Evolutionary conservation across 2,888 invertebrate species (phyloP).

Genomic region (Apotomis betuletana): DNA sequence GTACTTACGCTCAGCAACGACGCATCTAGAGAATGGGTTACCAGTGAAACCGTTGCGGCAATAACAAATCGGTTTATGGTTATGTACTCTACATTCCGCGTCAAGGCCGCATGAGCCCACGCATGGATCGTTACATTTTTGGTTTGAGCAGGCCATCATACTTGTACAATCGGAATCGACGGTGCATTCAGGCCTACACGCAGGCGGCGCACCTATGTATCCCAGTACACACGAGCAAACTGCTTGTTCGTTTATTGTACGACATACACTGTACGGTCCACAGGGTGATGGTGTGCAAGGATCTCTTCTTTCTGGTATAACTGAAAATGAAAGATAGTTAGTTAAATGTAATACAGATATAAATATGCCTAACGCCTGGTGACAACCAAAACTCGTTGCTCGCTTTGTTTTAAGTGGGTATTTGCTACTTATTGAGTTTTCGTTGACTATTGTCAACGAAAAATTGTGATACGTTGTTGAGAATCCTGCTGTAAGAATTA

Average conservation of each 20-base stretch:
- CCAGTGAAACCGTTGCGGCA: slow-evolving; percentile 89
- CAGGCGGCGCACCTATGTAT: slow-evolving; percentile 88
- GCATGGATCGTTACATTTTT: slow-evolving; percentile 92
- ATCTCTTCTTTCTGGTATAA: slow-evolving; percentile 59
- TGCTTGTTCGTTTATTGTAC: slow-evolving; percentile 80
- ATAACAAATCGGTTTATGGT: slow-evolving; percentile 93
- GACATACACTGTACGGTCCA: slow-evolving; percentile 90
- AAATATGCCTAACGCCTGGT: too few relatives aligned
- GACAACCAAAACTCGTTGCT: too few relatives aligned
- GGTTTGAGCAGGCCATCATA: slow-evolving; percentile 89
- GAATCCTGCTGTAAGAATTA: too few relatives aligned
- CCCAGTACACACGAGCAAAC: slow-evolving; percentile 90
- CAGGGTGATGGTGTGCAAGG: slow-evolving; percentile 90
- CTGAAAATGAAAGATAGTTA: slow-evolving; percentile 51
- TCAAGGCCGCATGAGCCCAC: slow-evolving; percentile 90
- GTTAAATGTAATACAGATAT: too few relatives aligned
- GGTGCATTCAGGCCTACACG: slow-evolving; percentile 92
- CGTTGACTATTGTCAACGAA: too few relatives aligned
- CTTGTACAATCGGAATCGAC: slow-evolving; percentile 91
- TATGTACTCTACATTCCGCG: slow-evolving; percentile 90
- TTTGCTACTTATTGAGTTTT: too few relatives aligned
- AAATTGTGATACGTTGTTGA: too few relatives aligned
- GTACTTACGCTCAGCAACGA: slow-evolving; percentile 63
- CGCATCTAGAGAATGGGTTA: slow-evolving; percentile 90
- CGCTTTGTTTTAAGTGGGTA: too few relatives aligned